Conservation (phyloP, 2,797 vertebrate species). For the Urocyon cinereoargenteus region DNA sequence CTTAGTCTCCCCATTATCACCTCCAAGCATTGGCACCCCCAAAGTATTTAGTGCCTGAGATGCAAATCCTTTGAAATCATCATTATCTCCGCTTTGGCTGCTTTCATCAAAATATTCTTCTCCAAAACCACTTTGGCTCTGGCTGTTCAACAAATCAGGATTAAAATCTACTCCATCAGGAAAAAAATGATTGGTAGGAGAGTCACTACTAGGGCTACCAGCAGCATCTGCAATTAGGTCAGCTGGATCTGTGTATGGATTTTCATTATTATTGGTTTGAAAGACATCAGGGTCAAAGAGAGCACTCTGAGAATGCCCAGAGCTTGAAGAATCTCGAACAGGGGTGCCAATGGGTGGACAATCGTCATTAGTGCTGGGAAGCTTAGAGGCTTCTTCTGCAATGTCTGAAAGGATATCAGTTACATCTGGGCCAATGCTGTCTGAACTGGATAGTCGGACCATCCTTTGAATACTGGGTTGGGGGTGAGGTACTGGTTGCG, state of each 20-base stretch:
- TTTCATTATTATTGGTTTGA: slow-evolving; percentile 96
- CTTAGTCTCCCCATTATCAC: slow-evolving; percentile 92
- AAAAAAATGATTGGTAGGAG: slow-evolving; percentile 96
- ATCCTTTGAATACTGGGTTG: slow-evolving; percentile 93
- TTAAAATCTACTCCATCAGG: slow-evolving; percentile 97
- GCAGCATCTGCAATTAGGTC: slow-evolving; percentile 97
- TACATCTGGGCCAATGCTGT: slow-evolving; percentile 97
- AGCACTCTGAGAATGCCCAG: slow-evolving; percentile 96
- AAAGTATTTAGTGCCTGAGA: slow-evolving; percentile 88
- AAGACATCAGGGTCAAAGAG: slow-evolving; percentile 98
- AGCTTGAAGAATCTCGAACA: slow-evolving; percentile 97
- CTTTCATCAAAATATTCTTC: slow-evolving; percentile 97
- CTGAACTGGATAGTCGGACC: slow-evolving; percentile 97
- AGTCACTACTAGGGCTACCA: slow-evolving; percentile 95
- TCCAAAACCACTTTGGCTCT: slow-evolving; percentile 92
- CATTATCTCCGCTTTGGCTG: slow-evolving; percentile 96
- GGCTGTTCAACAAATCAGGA: slow-evolving; percentile 94
- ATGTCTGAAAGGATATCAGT: slow-evolving; percentile 98
- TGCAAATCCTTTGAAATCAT: slow-evolving; percentile 95
- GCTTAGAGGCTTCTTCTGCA: slow-evolving; percentile 96
- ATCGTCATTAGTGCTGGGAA: slow-evolving; percentile 88
- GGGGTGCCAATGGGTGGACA: slow-evolving; percentile 94
- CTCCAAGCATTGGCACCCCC: slow-evolving; percentile 90
- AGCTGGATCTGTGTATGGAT: slow-evolving; percentile 96
- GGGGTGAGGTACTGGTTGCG: slow-evolving; percentile 92